Base-by-base conservation (phyloP, 2,797 vertebrate species). In the Tympanoctomys barrerae region DNA sequence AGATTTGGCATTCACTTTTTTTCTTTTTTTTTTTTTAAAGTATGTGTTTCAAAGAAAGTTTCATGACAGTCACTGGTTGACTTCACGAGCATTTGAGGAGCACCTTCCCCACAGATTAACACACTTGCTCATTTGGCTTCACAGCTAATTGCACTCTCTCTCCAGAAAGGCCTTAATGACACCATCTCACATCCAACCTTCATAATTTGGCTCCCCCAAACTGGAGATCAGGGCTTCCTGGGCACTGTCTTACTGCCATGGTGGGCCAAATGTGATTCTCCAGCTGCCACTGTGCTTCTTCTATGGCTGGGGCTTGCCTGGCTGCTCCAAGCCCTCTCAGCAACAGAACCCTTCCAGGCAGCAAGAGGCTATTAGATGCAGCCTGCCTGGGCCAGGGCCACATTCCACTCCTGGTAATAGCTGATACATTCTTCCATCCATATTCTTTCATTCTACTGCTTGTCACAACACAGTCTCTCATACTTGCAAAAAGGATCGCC, bases 141-240 rank as follows among this genome's bases (percentile, higher is more conserved):
- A 5, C 42, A 66, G 89, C 64, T 92, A 87, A 96, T 89, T 85
- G 70, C 49, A 87, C 59, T 54, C 12, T 61, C 68, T 80, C 86
- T 85, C 95, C 91, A 85, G 92, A 96, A 95, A 97, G 93, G 80
- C 52, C 49, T 87, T 92, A 94, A 96, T 95, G 95, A 90, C 54
- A 90, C 54, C 75, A 89, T 54, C 64, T 87, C 24, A 31, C 64
- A 90, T 82, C 70, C 90, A 92, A 81, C 21, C 89, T 77, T 82
- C n/a, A 1, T 28, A 71, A 95, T 94, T 71, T 97, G 90, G 89
- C 92, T 77, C 36, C 66, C 22, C 7, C 16, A n/a, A 73, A 75
- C 33, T 28, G 2, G 66, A 92, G 68, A 79, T 36, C 0, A 0
- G 62, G 14, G 36, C 95, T 90, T 95, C 66, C 90, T 5, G 36